These are phyloP conservation scores for Distichodus sexfasciatus DNA, from an alignment of 2,797 vertebrate genomes.

Conservation along the genomic window DNA sequence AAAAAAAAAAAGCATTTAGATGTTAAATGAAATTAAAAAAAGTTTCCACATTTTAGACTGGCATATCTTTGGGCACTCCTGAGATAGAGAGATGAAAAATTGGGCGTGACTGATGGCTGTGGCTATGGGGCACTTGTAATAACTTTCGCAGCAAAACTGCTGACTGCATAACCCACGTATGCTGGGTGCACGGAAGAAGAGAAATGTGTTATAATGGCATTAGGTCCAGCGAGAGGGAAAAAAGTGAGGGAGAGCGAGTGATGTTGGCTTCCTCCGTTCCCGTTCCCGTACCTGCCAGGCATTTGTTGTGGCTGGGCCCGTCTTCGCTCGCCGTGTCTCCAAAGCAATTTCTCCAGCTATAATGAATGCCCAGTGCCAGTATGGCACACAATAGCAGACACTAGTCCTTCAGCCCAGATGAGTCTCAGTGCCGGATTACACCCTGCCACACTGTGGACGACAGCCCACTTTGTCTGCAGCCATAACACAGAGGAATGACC, in stretches of 20 bases:
- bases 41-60: constrained; percentile 25
- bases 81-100: constrained; percentile 11
- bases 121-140: constrained; percentile 25
- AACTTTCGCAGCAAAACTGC: constrained; percentile 20
- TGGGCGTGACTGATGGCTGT: constrained; percentile 21
- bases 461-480: neutral
- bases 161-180: constrained; percentile 32
- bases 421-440: constrained; percentile 36
- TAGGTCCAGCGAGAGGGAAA: constrained; percentile 3
- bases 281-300: neutral
- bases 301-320: constrained; percentile 26
- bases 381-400: constrained; percentile 38
- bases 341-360: constrained; percentile 47
- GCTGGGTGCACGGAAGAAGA: constrained; percentile 7
- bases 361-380: constrained; percentile 43
- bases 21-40: constrained; percentile 31
- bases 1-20: constrained; percentile 34
- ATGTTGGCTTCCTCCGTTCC: neutral
- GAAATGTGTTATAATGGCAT: constrained; percentile 11
- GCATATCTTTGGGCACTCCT: constrained; percentile 4
- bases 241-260: constrained; percentile 5
- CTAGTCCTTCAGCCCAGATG: constrained; percentile 36
- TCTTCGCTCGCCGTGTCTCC: constrained; percentile 40
- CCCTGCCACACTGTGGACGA: constrained; percentile 6
- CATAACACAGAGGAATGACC: neutral